Evolutionary conservation across 2,888 invertebrate genomes (phyloP).

Genomic region (Melanostoma mellinum): DNA sequence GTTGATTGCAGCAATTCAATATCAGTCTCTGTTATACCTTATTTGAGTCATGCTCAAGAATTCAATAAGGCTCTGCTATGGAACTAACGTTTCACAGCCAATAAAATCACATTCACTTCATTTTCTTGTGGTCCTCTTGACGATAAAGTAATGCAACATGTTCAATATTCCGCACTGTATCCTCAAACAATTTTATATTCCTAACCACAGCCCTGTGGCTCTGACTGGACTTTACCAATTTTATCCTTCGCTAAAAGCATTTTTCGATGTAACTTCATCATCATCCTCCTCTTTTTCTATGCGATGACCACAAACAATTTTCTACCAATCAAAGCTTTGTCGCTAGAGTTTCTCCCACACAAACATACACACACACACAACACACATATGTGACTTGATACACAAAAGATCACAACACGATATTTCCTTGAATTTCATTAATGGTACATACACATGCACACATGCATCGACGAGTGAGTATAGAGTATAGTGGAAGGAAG

Average conservation of each 20-base stretch:
- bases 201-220: conserved; percentile 3
- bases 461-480: neutral
- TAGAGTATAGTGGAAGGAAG: neutral
- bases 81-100: conserved; percentile 1
- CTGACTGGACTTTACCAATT: neutral
- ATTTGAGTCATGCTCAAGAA: no score
- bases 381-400: conserved; percentile 12
- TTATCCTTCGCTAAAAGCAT: conserved; percentile 11
- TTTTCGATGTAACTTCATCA: conserved; percentile 27
- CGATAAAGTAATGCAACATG: conserved; percentile 25
- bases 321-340: conserved; percentile 49
- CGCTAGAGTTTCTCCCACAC: conserved; percentile 6
- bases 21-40: no score
- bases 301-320: conserved; percentile 45
- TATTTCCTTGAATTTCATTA: conserved; percentile 15
- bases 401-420: neutral
- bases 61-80: neutral
- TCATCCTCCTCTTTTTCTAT: conserved; percentile 10
- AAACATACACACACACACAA: neutral
- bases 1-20: no score
- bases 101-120: conserved; percentile 42
- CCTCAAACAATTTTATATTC: conserved; percentile 32
- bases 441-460: neutral
- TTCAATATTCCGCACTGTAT: conserved; percentile 39
- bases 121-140: conserved; percentile 7